Base-by-base conservation (phyloP, 2,113 vertebrate species). In the Polyodon spathula region DNA sequence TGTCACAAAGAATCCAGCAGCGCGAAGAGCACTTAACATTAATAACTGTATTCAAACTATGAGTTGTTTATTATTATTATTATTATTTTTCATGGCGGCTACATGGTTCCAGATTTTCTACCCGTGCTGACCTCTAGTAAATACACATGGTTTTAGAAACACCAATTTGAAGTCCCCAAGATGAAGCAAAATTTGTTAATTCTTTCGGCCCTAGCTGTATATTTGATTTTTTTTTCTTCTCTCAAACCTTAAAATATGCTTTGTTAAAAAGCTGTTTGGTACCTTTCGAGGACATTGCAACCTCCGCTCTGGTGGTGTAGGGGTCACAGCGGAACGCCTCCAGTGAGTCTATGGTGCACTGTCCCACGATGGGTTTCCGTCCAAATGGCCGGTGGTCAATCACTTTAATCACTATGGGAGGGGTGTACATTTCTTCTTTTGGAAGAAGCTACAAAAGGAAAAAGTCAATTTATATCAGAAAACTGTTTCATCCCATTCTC, bases 371-470 rank as follows among this genome's bases (percentile, higher is more conserved):
- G 0, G 96, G 96, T 71, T 95, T 99, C 76, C 94, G 82, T 52
- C 96, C 96, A 68, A 99, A 99, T 0, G 91, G 94, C 43, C 96
- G 86, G 74, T 98, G 94, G 77, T 99, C 96, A 14, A 99, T 85
- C 42, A 99, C 88, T 82, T 99, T 99, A 72, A 99, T 82, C 68
- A 97, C 90, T 42, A 99, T 83, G 1, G 96, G 93, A 17, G 96
- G 96, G 0, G 84, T 88, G 78, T 98, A 99, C 67, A 99, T 70
- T 73, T 97, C 95, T 43, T 99, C 90, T 68, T 97, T 99, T 38
- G 96, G 96, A 62, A 98, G 75, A 59, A 92, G 87, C 96, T 99
- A 64, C 37, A 65, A 46, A 42, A 37, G 57, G 8, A 51, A 42
- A 37, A 56, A 9, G 54, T 37, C 41, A 43, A 60, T 27, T 16